These are phyloP conservation scores for Cryptoprocta ferox DNA, from an alignment of 2,797 vertebrate species.

Conservation along the genomic window DNA sequence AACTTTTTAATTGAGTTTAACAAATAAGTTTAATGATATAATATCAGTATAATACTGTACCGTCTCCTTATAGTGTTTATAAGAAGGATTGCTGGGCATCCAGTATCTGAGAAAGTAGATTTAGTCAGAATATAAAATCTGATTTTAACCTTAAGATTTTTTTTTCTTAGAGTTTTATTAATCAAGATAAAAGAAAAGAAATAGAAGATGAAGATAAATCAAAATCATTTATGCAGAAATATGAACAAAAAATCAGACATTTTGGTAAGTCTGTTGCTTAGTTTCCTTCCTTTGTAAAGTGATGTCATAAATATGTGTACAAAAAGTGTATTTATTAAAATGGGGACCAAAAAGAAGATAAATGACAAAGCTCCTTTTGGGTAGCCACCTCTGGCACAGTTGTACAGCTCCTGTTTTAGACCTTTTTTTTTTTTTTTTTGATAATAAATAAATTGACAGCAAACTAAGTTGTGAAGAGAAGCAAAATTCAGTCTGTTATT, in stretches of 20 bases:
- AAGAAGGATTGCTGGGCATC: constrained; percentile 18
- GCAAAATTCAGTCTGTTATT: background rate
- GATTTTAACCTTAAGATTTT: constrained; percentile 56
- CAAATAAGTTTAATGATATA: constrained; percentile 1
- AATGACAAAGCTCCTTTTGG: background rate
- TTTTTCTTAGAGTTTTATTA: constrained; percentile 95
- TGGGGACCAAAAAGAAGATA: background rate
- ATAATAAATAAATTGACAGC: constrained; percentile 13
- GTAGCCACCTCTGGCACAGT: background rate
- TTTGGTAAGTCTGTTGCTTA: constrained; percentile 91
- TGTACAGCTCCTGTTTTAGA: background rate
- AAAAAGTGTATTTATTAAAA: constrained; percentile 47
- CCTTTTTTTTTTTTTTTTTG: background rate
- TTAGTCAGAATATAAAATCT: constrained; percentile 60
- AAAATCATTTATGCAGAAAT: constrained; percentile 92
- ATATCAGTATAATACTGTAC: background rate
- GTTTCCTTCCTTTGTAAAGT: constrained; percentile 49
- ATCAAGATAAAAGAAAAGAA: constrained; percentile 89
- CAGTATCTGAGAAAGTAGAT: constrained; percentile 42
- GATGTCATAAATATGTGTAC: background rate
- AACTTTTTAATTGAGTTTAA: constrained; percentile 41
- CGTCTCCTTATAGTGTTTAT: constrained; percentile 1
- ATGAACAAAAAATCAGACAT: constrained; percentile 95
- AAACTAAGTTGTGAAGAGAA: constrained; percentile 8
- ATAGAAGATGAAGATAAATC: constrained; percentile 91